Evolutionary conservation across 2,797 vertebrate species (phyloP).

Genomic region (Syngnathus rostellatus): DNA sequence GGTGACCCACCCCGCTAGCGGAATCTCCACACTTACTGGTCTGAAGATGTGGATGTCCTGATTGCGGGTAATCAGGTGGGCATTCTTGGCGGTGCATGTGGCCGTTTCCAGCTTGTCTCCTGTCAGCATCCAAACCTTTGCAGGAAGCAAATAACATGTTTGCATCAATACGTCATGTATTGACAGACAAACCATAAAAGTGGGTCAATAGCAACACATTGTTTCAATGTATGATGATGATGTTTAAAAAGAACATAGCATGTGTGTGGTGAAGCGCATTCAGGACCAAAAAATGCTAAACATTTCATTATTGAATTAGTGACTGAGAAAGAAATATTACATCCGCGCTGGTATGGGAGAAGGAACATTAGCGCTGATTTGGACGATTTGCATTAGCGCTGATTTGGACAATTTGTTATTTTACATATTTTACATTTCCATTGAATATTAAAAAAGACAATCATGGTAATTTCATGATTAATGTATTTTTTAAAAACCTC

Average conservation of each 20-base stretch:
- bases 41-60: conserved; percentile 96
- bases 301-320: no score
- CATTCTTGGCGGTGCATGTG: conserved; percentile 94
- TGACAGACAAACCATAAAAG: not conserved
- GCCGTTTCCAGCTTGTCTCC: conserved; percentile 97
- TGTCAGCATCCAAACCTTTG: conserved; percentile 96
- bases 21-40: conserved; percentile 69
- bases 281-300: not conserved
- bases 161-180: not conserved
- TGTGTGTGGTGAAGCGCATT: not conserved
- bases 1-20: conserved; percentile 11
- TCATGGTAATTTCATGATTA: not conserved
- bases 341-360: not conserved
- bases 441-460: not conserved
- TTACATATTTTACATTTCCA: not conserved
- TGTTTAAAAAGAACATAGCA: not conserved
- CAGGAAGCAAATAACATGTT: conserved; percentile 14
- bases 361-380: not conserved
- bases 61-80: conserved; percentile 91
- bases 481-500: no score
- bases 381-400: not conserved
- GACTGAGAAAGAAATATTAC: not conserved
- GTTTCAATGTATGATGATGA: not conserved
- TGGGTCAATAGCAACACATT: not conserved
- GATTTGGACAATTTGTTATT: not conserved